Evolutionary conservation across 2,797 vertebrate genomes (phyloP).

Genomic region (Paratrypauchen microcephalus): DNA sequence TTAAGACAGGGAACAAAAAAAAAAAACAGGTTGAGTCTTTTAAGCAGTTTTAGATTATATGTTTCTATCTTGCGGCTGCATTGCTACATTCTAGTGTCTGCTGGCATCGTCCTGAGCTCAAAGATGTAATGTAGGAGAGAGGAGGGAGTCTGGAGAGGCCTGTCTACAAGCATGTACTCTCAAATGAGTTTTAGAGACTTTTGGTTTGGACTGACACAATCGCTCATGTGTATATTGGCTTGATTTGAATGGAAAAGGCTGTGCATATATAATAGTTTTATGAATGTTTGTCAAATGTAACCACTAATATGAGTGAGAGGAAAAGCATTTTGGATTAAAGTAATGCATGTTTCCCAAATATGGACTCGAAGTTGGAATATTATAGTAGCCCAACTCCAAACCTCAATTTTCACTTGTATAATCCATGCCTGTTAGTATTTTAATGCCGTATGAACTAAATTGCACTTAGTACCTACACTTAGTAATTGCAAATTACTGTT

Average conservation of each 20-base stretch:
- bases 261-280: neutral
- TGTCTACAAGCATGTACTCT: constrained; percentile 5
- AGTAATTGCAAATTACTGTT: too few relatives aligned
- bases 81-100: constrained; percentile 51
- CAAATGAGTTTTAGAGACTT: constrained; percentile 4
- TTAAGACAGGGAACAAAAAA: too few relatives aligned
- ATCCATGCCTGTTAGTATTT: too few relatives aligned
- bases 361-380: neutral
- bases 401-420: neutral
- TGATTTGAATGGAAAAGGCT: neutral
- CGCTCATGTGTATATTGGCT: neutral
- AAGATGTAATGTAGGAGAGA: constrained; percentile 27
- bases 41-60: constrained; percentile 31
- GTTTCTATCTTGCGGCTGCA: constrained; percentile 21
- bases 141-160: constrained; percentile 42
- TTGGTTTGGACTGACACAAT: neutral
- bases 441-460: too few relatives aligned
- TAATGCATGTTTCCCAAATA: neutral
- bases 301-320: neutral
- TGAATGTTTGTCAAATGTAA: neutral
- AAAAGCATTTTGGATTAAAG: neutral
- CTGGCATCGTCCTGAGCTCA: constrained; percentile 47
- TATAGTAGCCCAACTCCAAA: neutral
- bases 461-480: too few relatives aligned
- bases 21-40: too few relatives aligned